Conservation (phyloP, 1,140 invertebrate species). For the Pachyrhynchus sulphureomaculatus region DNA sequence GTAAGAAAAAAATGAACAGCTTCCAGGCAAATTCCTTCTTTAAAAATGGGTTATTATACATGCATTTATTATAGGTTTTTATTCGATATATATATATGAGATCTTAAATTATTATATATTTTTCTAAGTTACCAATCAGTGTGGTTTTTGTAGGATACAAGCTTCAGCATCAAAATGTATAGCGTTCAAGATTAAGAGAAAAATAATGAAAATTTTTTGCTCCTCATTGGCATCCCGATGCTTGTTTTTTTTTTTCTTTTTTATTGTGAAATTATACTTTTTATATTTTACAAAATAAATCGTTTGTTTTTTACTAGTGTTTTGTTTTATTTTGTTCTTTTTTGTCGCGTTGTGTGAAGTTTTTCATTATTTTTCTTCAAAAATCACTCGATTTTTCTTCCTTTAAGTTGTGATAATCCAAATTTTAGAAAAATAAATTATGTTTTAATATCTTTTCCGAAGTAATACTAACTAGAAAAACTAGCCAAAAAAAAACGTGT, state of each 20-base stretch:
- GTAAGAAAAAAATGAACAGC: too few relatives aligned
- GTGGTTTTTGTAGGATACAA: slow-evolving; percentile 23
- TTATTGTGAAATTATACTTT: slow-evolving; percentile 18
- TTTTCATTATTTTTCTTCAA: slow-evolving; percentile 26
- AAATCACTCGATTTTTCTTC: too few relatives aligned
- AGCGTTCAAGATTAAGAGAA: slow-evolving; percentile 7
- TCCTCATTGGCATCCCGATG: slow-evolving; percentile 19
- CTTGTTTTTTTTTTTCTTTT: slow-evolving; percentile 12
- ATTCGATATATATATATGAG: slow-evolving; percentile 2
- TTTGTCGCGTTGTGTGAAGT: neutral
- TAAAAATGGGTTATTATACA: neutral
- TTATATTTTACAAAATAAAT: slow-evolving; percentile 25
- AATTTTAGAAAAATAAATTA: too few relatives aligned
- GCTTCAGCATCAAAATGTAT: slow-evolving; percentile 9
- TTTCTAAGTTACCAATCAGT: slow-evolving; percentile 24
- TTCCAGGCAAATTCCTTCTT: neutral
- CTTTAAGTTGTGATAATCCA: too few relatives aligned
- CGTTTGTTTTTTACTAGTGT: slow-evolving; percentile 4
- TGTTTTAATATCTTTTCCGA: too few relatives aligned
- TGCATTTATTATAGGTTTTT: slow-evolving; percentile 21
- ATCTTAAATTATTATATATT: slow-evolving; percentile 8
- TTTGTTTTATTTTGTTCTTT: slow-evolving; percentile 15
- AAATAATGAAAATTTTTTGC: slow-evolving; percentile 23
- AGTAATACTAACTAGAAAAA: too few relatives aligned
- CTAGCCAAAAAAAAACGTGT: too few relatives aligned